phyloP scores from a whole-genome alignment of 2,888 invertebrate species.

The Acanthacorydalis orientalis region DNA sequence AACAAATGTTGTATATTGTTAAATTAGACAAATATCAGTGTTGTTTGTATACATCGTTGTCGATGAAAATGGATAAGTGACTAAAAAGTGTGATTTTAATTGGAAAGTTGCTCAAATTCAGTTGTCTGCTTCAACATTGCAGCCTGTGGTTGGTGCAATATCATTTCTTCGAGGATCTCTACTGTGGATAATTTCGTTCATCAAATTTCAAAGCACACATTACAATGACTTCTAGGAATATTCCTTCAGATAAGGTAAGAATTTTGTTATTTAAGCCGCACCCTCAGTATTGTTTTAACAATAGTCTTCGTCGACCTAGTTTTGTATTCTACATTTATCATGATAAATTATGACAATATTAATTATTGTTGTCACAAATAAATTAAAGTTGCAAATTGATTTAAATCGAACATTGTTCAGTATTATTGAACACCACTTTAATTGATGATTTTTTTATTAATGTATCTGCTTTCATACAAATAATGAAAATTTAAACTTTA shows the following conservation, averaged over 20 bases:
- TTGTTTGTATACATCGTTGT: background rate
- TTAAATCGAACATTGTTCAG: too few relatives aligned
- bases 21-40: background rate
- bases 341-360: too few relatives aligned
- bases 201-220: conserved; percentile 25
- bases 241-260: conserved; percentile 69
- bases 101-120: background rate
- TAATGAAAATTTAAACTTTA: too few relatives aligned
- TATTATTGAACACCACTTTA: too few relatives aligned
- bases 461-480: too few relatives aligned
- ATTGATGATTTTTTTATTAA: too few relatives aligned
- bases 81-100: background rate
- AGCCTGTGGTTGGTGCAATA: background rate
- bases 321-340: conserved; percentile 15
- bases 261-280: conserved; percentile 27
- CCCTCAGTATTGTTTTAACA: conserved; percentile 18
- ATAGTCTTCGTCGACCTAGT: conserved; percentile 22
- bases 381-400: too few relatives aligned
- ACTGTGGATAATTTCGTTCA: background rate
- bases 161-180: background rate
- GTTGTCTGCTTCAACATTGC: background rate
- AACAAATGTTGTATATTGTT: background rate
- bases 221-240: conserved; percentile 63
- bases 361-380: too few relatives aligned
- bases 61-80: background rate